Evolutionary conservation across 1,140 invertebrate genomes (phyloP), one percentile per base, ranked within the genome.

Genomic region (Atta cephalotes): DNA sequence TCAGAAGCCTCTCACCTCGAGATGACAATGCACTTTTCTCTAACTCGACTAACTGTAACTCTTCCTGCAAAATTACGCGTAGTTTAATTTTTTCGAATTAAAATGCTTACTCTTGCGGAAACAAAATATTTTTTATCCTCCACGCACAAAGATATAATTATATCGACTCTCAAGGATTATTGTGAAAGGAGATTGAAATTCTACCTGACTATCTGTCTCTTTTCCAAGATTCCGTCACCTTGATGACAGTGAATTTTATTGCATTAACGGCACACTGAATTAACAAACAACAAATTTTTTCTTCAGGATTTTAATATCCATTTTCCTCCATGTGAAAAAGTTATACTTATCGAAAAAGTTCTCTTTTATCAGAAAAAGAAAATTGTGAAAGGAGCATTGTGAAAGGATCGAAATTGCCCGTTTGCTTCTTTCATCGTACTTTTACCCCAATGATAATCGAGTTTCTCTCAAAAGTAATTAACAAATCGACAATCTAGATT

Each of bases 111-210:
- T 53, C 45, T 80, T 68, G 77, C 45, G 21, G 62, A 68, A 79
- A 39, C 16, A 25, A 71, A 49, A 58, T 25, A 28, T 49, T 60
- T 28, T 56, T 56, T 58, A 45, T 21, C 4, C 31, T 21, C 16
- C 49, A 45, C 58, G 35, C 79, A 62, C 16, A n/a, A 58, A 71
- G 25, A 14, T 45, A 28, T n/a, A 58, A 71, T 58, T 58, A 58
- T 81, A 60, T 71, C 35, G 51, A 51, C 1, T 81, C 35, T 60
- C 79, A 81, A 81, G 79, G 79, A 71, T 81, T 21, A 81, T 81
- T 81, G 79, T 81, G 79, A 81, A 81, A 71, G 79, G 79, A 81
- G 51, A 81, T 71, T 81, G 66, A 81, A 81, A 81, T 71, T 81
- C 51, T 81, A 71, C 0, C 31, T 49, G 16, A 0, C 45, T 51